These are phyloP conservation scores for Gisinianus flammeolus DNA, from an alignment of 2,888 invertebrate genomes.

Conservation along the genomic window DNA sequence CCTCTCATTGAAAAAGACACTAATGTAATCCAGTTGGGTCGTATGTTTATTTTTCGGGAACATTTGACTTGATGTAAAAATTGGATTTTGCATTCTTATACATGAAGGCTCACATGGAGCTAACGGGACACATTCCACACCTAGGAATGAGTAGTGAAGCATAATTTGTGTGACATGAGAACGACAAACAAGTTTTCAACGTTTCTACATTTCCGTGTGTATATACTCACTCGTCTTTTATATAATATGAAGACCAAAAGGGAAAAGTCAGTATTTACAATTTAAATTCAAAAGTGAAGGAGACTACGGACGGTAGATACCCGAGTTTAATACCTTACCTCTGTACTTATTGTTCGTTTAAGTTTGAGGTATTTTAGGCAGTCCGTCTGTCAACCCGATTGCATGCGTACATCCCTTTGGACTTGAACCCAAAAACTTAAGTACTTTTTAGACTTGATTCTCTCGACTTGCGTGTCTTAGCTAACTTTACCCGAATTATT, in stretches of 20 bases:
- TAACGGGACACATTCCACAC: constrained; percentile 54
- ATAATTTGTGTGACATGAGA: constrained; percentile 58
- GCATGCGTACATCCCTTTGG: constrained; percentile 17
- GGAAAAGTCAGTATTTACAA: no score
- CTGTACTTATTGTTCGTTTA: background rate
- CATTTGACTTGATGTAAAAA: constrained; percentile 36
- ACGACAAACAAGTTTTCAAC: constrained; percentile 57
- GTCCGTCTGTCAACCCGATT: background rate
- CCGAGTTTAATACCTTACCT: background rate
- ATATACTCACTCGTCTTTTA: no score
- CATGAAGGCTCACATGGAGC: constrained; percentile 42
- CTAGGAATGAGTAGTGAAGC: constrained; percentile 53
- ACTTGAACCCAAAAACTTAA: constrained; percentile 9
- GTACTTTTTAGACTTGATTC: constrained; percentile 17
- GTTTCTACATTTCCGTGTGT: constrained; percentile 7
- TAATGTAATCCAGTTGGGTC: constrained; percentile 54
- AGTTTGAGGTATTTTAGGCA: no score
- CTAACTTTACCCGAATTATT: constrained; percentile 33
- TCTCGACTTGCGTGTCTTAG: constrained; percentile 32
- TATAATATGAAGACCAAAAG: no score
- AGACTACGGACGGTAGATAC: background rate
- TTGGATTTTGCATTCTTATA: constrained; percentile 46
- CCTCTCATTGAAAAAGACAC: constrained; percentile 43
- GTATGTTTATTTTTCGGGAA: constrained; percentile 45
- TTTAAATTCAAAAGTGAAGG: no score